Conservation (phyloP, 2,888 invertebrate species). For the Teleiodes luculella region DNA sequence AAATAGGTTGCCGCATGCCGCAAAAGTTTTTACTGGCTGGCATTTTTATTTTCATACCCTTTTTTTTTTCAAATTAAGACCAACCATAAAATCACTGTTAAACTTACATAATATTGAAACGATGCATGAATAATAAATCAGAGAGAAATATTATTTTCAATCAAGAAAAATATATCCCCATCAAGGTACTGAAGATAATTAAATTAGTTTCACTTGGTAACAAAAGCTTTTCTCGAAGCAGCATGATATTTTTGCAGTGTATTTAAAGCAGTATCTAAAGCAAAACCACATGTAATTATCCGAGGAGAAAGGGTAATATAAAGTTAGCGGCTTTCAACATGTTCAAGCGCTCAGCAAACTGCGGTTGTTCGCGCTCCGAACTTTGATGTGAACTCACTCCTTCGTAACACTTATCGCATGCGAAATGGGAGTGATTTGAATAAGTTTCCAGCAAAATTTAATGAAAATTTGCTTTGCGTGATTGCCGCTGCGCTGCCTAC, state of each 20-base stretch:
- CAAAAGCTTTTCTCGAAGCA: conserved; percentile 2
- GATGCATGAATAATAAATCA: too few relatives aligned
- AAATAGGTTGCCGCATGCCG: too few relatives aligned
- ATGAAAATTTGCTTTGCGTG: conserved; percentile 25
- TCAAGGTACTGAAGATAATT: too few relatives aligned
- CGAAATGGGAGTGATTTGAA: conserved; percentile 45
- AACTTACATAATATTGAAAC: too few relatives aligned
- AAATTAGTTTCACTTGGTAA: too few relatives aligned
- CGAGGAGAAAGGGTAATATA: conserved; percentile 56
- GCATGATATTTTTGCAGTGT: conserved; percentile 20
- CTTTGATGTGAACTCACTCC: conserved; percentile 54
- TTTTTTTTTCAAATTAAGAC: too few relatives aligned
- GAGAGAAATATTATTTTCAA: too few relatives aligned
- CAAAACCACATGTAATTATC: conserved; percentile 52
- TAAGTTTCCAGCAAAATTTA: conserved; percentile 36
- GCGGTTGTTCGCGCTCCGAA: conserved; percentile 52
- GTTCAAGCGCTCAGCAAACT: conserved; percentile 64
- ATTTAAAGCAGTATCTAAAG: conserved; percentile 24
- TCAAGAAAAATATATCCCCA: too few relatives aligned
- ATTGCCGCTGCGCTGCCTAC: background rate
- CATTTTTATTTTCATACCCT: too few relatives aligned
- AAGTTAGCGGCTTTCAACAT: conserved; percentile 67
- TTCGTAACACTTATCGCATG: conserved; percentile 40
- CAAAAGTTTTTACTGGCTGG: too few relatives aligned
- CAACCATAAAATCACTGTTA: too few relatives aligned